Evolutionary conservation across 2,113 vertebrate genomes (phyloP).

Genomic region (Progne subis): DNA sequence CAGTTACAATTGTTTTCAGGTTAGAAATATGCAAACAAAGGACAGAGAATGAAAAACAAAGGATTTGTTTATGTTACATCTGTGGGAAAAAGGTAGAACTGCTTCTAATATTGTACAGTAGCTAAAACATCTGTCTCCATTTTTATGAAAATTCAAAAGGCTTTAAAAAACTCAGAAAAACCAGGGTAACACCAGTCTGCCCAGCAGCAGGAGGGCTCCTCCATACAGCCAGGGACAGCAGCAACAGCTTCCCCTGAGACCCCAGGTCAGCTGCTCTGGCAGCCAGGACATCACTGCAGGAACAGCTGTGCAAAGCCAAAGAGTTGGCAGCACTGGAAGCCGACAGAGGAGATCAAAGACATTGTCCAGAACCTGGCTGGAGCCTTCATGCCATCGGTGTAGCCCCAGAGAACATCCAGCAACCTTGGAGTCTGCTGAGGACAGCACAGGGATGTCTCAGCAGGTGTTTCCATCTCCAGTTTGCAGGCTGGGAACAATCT

Average conservation of each 20-base stretch:
- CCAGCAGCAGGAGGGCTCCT: neutral
- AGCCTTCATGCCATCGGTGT: neutral
- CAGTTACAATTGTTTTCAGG: too few relatives aligned
- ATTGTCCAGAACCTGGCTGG: neutral
- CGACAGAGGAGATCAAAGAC: neutral
- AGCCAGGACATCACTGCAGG: neutral
- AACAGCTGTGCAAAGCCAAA: neutral
- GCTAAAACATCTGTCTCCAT: too few relatives aligned
- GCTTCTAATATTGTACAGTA: too few relatives aligned
- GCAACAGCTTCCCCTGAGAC: neutral
- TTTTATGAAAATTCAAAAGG: too few relatives aligned
- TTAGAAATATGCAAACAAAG: too few relatives aligned
- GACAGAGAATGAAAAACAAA: too few relatives aligned
- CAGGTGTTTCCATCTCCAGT: neutral
- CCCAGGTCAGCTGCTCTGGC: neutral
- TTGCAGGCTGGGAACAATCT: neutral
- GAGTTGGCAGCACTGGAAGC: neutral
- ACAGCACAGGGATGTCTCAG: neutral
- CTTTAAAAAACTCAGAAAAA: too few relatives aligned
- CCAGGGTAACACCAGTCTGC: neutral
- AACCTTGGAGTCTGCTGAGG: neutral
- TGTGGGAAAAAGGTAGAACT: too few relatives aligned
- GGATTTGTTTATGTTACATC: too few relatives aligned
- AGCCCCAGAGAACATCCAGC: neutral
- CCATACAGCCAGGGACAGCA: neutral